Evolutionary conservation across 2,888 invertebrate genomes (phyloP).

Genomic region (Bugulina stolonifera): DNA sequence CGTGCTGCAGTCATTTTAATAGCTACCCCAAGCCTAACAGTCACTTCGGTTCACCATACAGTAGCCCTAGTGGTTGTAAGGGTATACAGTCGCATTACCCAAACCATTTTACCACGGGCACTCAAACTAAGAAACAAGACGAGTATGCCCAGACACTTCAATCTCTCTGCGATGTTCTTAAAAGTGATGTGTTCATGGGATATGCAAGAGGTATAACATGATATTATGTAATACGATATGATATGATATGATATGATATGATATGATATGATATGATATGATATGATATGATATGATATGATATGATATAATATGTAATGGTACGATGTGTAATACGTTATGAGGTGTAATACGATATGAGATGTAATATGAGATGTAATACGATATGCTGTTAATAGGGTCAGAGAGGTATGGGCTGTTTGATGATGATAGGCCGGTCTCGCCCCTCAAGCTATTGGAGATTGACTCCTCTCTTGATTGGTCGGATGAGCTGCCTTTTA

Average conservation of each 20-base stretch:
- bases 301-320: too few relatives aligned
- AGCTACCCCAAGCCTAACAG: not conserved
- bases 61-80: not conserved
- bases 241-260: too few relatives aligned
- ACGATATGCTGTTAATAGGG: too few relatives aligned
- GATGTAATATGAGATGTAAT: too few relatives aligned
- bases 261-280: too few relatives aligned
- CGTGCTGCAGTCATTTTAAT: not conserved
- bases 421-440: conserved; percentile 3
- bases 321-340: too few relatives aligned
- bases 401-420: conserved; percentile 11
- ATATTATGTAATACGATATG: too few relatives aligned
- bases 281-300: too few relatives aligned
- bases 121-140: not conserved
- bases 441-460: conserved; percentile 8
- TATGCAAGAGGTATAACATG: conserved; percentile 4
- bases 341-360: too few relatives aligned
- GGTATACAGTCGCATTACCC: not conserved
- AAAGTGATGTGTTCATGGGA: conserved; percentile 21
- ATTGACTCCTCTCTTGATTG: not conserved
- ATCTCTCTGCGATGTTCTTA: not conserved
- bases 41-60: not conserved
- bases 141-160: conserved; percentile 14
- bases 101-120: not conserved
- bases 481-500: not conserved